Base-by-base conservation (phyloP, 1,140 invertebrate species). In the Macrostomum lignano region DNA sequence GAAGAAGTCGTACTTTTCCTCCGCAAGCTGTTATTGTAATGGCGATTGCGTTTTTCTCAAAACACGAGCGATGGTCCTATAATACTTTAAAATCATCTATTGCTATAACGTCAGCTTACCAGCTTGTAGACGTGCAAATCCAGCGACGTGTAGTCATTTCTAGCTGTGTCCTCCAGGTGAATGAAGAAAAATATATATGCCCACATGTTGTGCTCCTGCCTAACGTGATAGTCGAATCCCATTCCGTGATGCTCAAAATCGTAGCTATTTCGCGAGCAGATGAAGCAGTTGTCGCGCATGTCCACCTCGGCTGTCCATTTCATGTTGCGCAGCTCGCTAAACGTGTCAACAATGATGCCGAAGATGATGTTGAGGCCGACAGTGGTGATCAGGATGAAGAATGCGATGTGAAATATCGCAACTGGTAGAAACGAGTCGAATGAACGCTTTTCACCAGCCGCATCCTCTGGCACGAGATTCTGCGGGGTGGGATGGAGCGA, bases 181-280 rank as follows among this genome's bases (percentile, higher is more conserved):
- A 57, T 51, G 33, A 55, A 47, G 44, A 55, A 58, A 43, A 52
- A 58, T 4, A 58, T 43, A 33, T 58, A 58, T 3, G 46, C 44
- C 54, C 54, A 58, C 47, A 51, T 49, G 34, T 54, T 52, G 40
- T 58, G 54, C 37, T 58, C 54, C 28, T 47, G 39, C 13, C 40
- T 38, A 4, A 55, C 52, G 32, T 58, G 54, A 35, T 47, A 42
- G 21, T 53, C 49, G 45, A 55, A 58, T 4, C 54, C 51, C 33
- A 37, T 41, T 29, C 43, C 46, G 28, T 52, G 45, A 30, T 46
- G 44, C 26, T 54, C 51, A 42, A 55, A 55, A 38, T 54, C 52
- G 29, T 52, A 50, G 35, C 50, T 51, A 20, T 44, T 44, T 21
- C 50, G 35, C 28, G 47, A 49, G 32, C 52, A 55, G 35, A 55